A percentile compares a stretch with the other conserved stretches of the same genome.
phyloP scores from a whole-genome alignment of 2,888 invertebrate species.

The Tetragonisca angustula region DNA sequence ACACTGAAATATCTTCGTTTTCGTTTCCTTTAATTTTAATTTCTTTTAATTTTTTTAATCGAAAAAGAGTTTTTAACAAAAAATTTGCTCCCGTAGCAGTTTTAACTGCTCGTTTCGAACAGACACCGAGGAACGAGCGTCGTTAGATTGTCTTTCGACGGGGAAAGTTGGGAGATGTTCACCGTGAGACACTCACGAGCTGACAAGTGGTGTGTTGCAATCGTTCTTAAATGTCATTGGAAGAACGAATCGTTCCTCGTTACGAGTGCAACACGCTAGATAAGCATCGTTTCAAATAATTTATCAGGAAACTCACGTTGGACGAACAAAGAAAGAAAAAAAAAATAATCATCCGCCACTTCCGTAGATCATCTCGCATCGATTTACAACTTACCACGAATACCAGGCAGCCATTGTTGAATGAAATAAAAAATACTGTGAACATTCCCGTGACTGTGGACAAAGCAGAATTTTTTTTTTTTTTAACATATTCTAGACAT shows the following conservation, averaged over 20 bases:
- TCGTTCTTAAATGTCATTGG: constrained; percentile 13
- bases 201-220: constrained; percentile 11
- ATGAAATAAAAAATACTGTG: not conserved
- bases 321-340: not conserved
- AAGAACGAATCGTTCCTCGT: constrained; percentile 13
- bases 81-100: not conserved
- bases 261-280: not conserved
- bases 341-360: not conserved
- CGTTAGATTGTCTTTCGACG: not conserved
- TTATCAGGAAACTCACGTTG: constrained; percentile 10
- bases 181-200: constrained; percentile 1
- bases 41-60: not conserved
- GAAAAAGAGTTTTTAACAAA: no score
- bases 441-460: not conserved
- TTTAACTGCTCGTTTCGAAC: not conserved
- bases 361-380: constrained; percentile 6
- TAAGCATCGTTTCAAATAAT: constrained; percentile 25
- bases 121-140: not conserved
- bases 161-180: constrained; percentile 10
- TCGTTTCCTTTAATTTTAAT: not conserved
- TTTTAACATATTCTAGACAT: no score
- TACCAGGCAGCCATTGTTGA: not conserved
- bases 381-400: not conserved
- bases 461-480: not conserved
- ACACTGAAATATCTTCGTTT: no score